Percentiles rank a stretch among this genome's conserved stretches.
Conservation (phyloP, 2,113 vertebrate genomes). For the Gavialis gangeticus region DNA sequence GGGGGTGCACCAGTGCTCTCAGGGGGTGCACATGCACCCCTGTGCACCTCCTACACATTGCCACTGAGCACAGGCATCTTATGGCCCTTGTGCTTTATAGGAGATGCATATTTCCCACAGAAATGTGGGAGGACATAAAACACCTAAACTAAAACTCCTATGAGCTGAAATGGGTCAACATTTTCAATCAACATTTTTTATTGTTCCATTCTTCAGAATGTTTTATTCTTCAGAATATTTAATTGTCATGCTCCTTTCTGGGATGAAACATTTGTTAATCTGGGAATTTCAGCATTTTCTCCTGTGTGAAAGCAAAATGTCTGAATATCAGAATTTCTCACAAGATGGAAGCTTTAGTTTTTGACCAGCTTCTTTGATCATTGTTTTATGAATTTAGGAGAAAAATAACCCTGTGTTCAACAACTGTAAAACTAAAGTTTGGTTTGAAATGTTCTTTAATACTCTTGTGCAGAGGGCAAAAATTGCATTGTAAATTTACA, state of each 20-base stretch:
- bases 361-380: not conserved
- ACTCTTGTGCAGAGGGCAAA: not conserved
- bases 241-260: not conserved
- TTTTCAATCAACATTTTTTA: not conserved
- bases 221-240: not conserved
- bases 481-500: not conserved
- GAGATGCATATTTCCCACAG: not conserved
- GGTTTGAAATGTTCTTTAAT: not conserved
- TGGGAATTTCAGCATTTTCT: not conserved
- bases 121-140: not conserved
- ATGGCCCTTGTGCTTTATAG: not conserved
- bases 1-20: too few species aligned
- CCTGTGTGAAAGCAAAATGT: not conserved
- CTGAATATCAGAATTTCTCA: not conserved
- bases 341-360: not conserved
- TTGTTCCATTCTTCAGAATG: not conserved
- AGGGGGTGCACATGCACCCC: too few species aligned
- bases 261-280: not conserved
- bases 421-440: not conserved
- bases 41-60: too few species aligned
- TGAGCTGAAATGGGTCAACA: not conserved
- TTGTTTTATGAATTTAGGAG: not conserved
- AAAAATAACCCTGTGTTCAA: not conserved
- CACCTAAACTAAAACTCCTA: not conserved
- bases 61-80: not conserved